phyloP scores from a whole-genome alignment of 2,113 vertebrate genomes.

The Procapra przewalskii region DNA sequence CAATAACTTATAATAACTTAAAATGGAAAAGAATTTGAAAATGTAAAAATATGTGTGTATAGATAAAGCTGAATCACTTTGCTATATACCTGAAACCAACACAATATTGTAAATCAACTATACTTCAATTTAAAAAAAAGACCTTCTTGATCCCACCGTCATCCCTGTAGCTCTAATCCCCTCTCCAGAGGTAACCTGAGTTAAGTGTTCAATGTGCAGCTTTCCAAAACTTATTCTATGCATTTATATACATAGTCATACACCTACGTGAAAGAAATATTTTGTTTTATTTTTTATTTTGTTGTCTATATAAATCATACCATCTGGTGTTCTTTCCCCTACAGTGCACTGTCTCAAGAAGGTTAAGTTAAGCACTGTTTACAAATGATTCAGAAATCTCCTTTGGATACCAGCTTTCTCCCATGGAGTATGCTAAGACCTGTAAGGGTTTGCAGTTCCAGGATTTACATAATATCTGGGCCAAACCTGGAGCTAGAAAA shows the following conservation, averaged over 20 bases:
- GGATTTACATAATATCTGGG: conserved; percentile 25
- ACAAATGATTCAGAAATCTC: not conserved
- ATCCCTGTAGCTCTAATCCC: not conserved
- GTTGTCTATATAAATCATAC: not conserved
- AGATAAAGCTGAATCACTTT: not conserved
- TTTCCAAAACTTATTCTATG: not conserved
- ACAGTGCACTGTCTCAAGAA: not conserved
- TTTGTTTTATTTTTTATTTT: conserved; percentile 2
- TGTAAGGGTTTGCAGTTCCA: not conserved
- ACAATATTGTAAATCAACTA: not conserved
- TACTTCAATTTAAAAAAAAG: not conserved
- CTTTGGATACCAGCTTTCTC: conserved; percentile 14
- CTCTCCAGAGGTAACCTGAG: not conserved
- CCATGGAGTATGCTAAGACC: not conserved
- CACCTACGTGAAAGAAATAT: not conserved
- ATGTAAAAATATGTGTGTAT: not conserved
- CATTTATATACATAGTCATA: not conserved
- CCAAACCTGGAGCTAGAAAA: not conserved
- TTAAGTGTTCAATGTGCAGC: not conserved
- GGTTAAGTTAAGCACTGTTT: not conserved
- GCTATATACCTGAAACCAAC: not conserved
- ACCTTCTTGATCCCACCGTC: not conserved
- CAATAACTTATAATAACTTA: not conserved
- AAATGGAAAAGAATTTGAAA: not conserved
- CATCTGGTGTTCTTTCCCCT: not conserved